A percentile compares a stretch with the other conserved stretches of the same genome.
Evolutionary conservation across 2,888 invertebrate genomes (phyloP).

Genomic region (Drosophila diplacantha): DNA sequence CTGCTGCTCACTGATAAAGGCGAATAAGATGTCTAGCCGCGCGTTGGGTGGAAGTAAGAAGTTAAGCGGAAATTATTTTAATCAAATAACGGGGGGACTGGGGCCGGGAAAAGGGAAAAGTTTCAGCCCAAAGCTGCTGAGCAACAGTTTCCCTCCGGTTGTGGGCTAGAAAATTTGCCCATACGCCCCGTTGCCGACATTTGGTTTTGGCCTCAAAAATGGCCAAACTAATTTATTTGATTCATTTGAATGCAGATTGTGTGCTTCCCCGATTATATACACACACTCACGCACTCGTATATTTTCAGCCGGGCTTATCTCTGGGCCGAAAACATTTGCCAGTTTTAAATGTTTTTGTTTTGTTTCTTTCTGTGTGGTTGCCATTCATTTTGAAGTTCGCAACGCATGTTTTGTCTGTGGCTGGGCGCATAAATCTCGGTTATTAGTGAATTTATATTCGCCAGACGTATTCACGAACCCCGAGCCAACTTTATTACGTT

Average conservation of each 20-base stretch:
- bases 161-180: constrained; percentile 13
- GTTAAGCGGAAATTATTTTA: constrained; percentile 72
- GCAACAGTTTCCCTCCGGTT: constrained; percentile 40
- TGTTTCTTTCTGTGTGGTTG: constrained; percentile 15
- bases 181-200: constrained; percentile 32
- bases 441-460: constrained; percentile 68
- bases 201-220: constrained; percentile 46
- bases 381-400: constrained; percentile 22
- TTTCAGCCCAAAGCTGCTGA: constrained; percentile 22
- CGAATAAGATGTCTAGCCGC: constrained; percentile 17
- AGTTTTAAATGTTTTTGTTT: constrained; percentile 40
- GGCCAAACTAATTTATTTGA: constrained; percentile 67
- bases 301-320: constrained; percentile 28
- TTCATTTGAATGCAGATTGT: constrained; percentile 69
- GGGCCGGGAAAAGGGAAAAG: constrained; percentile 37
- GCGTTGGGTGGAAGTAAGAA: constrained; percentile 46
- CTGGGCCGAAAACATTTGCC: constrained; percentile 22
- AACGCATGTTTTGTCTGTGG: constrained; percentile 9
- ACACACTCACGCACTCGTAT: constrained; percentile 8
- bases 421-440: constrained; percentile 62
- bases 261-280: constrained; percentile 49
- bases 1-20: constrained; percentile 25
- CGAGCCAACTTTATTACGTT: constrained; percentile 48
- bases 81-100: constrained; percentile 58
- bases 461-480: constrained; percentile 62